These are phyloP conservation scores for Orthonychiurus folsomi DNA, from an alignment of 2,888 invertebrate genomes.

Conservation along the genomic window DNA sequence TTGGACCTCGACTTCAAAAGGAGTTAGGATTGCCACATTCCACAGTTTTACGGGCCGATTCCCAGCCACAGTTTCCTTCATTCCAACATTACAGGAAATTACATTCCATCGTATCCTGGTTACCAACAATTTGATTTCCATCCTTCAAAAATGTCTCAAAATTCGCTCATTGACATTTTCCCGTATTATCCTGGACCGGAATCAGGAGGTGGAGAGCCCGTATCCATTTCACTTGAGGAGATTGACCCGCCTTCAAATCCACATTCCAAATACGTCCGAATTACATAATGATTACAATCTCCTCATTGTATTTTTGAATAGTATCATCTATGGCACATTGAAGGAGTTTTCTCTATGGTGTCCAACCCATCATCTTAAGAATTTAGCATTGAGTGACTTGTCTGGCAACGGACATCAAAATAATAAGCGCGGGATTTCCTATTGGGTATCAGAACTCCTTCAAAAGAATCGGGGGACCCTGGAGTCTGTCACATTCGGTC, in stretches of 20 bases:
- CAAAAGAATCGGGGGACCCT: not conserved
- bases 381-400: not conserved
- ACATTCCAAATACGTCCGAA: not conserved
- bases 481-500: too few relatives aligned
- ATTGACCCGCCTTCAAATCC: not conserved
- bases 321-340: not conserved
- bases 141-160: not conserved
- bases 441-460: not conserved
- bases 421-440: not conserved
- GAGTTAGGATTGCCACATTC: not conserved
- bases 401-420: not conserved
- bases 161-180: not conserved
- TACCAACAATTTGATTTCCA: not conserved
- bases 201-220: not conserved
- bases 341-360: not conserved
- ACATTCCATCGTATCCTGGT: not conserved
- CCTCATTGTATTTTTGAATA: not conserved
- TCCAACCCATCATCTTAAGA: not conserved
- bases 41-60: not conserved
- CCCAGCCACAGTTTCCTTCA: not conserved
- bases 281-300: not conserved
- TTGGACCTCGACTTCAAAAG: not conserved
- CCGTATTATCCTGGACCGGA: not conserved
- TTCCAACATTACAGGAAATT: not conserved
- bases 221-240: not conserved